phyloP scores from a whole-genome alignment of 2,113 vertebrate genomes.

The Labeo catla region DNA sequence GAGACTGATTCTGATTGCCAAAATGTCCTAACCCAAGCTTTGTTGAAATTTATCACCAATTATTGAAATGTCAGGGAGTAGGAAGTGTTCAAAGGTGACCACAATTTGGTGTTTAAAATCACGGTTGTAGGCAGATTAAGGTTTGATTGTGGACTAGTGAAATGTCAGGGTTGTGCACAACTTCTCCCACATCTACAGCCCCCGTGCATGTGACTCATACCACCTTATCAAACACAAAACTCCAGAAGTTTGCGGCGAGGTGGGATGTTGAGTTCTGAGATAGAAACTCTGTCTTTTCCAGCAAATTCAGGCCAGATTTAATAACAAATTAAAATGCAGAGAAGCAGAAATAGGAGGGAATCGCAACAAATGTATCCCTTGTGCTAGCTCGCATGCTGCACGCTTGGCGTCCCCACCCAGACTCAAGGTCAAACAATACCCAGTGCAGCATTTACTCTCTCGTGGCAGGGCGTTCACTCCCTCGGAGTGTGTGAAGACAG shows the following conservation, averaged over 20 bases:
- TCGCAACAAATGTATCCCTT: not conserved
- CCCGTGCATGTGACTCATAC: constrained; percentile 30
- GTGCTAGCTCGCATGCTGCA: not conserved
- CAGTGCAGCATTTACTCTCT: constrained; percentile 33
- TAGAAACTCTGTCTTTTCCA: constrained; percentile 29
- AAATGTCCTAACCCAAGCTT: not conserved
- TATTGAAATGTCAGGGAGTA: constrained; percentile 30
- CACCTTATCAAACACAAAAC: constrained; percentile 40
- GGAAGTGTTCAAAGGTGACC: constrained; percentile 31
- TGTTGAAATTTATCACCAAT: not conserved
- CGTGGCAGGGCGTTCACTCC: constrained; percentile 35
- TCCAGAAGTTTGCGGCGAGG: constrained; percentile 24
- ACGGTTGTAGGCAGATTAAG: constrained; percentile 21
- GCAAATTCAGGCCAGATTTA: constrained; percentile 11
- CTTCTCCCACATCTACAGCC: constrained; percentile 48
- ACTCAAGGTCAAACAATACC: constrained; percentile 37
- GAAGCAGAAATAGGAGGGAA: not conserved
- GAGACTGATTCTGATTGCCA: constrained; percentile 5
- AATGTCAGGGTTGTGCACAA: constrained; percentile 49
- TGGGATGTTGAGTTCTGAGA: constrained; percentile 32
- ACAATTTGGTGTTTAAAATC: constrained; percentile 25
- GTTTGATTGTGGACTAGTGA: constrained; percentile 20
- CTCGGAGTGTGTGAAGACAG: constrained; percentile 12
- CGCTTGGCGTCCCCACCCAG: constrained; percentile 40
- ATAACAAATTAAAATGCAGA: not conserved